Percentiles rank a stretch among this genome's conserved stretches.
Conservation (phyloP, 2,888 invertebrate species). For the Cactoblastis cactorum region DNA sequence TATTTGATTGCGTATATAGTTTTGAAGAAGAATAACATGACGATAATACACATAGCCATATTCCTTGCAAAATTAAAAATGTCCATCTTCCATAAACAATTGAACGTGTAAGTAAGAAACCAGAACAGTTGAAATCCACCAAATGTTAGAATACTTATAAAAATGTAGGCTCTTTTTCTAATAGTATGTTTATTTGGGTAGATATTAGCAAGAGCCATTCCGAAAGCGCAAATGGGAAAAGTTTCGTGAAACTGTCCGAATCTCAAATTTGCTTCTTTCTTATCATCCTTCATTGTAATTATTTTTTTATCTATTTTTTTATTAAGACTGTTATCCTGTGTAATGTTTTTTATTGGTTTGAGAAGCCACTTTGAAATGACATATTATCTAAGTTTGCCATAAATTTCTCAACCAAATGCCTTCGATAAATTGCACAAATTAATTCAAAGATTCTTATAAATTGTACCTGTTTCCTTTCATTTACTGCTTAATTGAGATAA, state of each 20-base stretch:
- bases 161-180: constrained; percentile 27
- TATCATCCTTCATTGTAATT: neutral
- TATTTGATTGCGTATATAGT: constrained; percentile 43
- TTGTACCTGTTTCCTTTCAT: neutral
- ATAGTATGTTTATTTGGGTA: constrained; percentile 41
- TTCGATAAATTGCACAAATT: neutral
- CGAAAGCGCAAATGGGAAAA: too few relatives aligned
- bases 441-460: constrained; percentile 21
- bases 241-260: constrained; percentile 48
- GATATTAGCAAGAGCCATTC: constrained; percentile 45
- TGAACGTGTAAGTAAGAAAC: too few relatives aligned
- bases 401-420: neutral
- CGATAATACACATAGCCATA: constrained; percentile 42
- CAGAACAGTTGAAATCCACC: constrained; percentile 40
- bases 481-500: neutral
- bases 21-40: constrained; percentile 51
- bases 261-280: neutral
- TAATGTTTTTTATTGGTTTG: too few relatives aligned
- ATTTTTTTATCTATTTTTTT: too few relatives aligned
- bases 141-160: constrained; percentile 28
- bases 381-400: neutral
- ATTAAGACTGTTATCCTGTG: too few relatives aligned
- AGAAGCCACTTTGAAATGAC: too few relatives aligned
- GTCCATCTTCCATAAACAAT: constrained; percentile 41
- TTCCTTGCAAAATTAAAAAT: constrained; percentile 49